Evolutionary conservation across 1,140 invertebrate genomes (phyloP).

Genomic region (Drosophila takahashii): DNA sequence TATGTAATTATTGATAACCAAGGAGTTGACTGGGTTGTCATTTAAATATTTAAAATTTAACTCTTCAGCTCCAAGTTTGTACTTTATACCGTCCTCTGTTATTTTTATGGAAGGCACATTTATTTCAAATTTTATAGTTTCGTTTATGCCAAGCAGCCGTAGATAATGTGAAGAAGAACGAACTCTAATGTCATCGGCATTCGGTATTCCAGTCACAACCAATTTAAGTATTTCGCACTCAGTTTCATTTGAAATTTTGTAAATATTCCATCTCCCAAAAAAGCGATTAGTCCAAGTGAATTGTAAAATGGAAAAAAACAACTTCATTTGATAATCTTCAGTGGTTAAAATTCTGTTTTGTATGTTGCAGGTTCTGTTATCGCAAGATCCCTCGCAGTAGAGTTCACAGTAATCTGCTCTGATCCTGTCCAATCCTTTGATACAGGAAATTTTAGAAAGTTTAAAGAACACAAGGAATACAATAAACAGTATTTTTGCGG

Average conservation of each 20-base stretch:
- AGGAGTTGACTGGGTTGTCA: background rate
- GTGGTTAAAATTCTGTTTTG: background rate
- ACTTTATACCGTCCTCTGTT: background rate
- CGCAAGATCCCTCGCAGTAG: conserved; percentile 4
- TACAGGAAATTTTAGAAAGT: background rate
- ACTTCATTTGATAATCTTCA: conserved; percentile 2
- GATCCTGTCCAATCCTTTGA: background rate
- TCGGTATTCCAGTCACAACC: background rate
- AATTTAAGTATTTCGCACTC: background rate
- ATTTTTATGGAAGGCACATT: background rate
- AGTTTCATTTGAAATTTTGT: background rate
- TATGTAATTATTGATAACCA: background rate
- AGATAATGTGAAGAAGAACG: background rate
- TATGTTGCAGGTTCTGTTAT: background rate
- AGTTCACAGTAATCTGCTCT: conserved; percentile 20
- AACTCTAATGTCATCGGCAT: conserved; percentile 3
- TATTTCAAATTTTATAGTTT: background rate
- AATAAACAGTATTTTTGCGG: background rate
- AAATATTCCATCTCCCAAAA: conserved; percentile 10
- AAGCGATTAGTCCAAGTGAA: background rate
- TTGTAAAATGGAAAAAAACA: background rate
- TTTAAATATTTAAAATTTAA: background rate
- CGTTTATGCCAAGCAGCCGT: background rate
- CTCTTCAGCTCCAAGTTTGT: background rate
- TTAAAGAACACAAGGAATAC: background rate